Conservation (phyloP, 2,113 vertebrate species). For the Lepidothrix coronata region DNA sequence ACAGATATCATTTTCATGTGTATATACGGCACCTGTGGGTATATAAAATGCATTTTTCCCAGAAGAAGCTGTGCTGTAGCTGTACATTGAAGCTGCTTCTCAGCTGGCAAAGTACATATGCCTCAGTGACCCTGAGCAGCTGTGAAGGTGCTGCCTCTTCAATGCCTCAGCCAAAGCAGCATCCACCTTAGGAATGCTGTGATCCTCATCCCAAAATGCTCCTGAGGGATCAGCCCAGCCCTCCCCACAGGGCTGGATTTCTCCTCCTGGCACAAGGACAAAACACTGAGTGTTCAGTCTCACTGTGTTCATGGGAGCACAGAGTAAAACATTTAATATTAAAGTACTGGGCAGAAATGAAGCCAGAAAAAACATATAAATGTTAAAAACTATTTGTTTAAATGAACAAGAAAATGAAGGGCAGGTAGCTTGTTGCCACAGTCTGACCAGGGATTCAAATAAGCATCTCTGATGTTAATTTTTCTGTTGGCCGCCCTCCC, state of each 20-base stretch:
- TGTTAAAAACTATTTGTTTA: not conserved
- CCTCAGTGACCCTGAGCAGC: not conserved
- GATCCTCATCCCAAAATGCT: not conserved
- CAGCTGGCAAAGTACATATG: accelerated
- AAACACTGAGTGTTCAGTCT: accelerated
- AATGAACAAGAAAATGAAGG: not conserved
- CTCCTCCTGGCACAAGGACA: not conserved
- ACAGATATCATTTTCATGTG: too few species aligned
- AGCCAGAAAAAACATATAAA: not conserved
- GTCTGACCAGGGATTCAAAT: not conserved
- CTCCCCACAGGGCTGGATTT: not conserved
- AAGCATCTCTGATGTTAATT: conserved; percentile 16
- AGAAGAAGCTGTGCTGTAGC: not conserved
- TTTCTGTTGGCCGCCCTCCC: not conserved
- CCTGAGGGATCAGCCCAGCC: accelerated
- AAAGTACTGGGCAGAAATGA: not conserved
- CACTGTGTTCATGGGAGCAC: accelerated
- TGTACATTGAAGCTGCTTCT: not conserved
- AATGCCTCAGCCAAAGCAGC: not conserved
- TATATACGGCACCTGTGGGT: not conserved
- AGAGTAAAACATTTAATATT: not conserved
- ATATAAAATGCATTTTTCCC: not conserved
- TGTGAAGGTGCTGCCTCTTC: not conserved
- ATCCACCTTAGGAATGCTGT: not conserved
- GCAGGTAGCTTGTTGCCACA: not conserved